Base-by-base conservation (phyloP, 2,797 vertebrate genomes). In the Arnoldichthys spilopterus region DNA sequence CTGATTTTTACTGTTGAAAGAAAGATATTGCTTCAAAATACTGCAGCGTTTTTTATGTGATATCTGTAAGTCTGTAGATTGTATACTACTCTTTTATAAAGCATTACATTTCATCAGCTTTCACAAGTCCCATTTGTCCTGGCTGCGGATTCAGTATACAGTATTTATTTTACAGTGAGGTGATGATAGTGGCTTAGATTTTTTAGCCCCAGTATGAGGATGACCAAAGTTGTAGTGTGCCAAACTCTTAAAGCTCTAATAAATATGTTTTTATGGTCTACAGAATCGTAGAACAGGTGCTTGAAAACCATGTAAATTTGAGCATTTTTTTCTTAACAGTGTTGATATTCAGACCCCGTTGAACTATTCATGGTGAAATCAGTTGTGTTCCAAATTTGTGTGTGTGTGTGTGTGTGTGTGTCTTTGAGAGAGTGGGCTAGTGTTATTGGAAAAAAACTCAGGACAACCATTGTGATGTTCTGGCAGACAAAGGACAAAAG, bases 401-500 rank as follows among this genome's bases (percentile, higher is more conserved):
- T 37, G 1, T 37, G 37, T 5, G 37, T 37, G 37, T 84, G 81
- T 86, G 85, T 69, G 40, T 74, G 83, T 80, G 87, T 90, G 80
- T 79, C 53, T 66, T 66, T 74, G 43, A n/a, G 20, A 66, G 66
- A 74, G 76, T 74, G 78, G 66, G 54, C 63, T 71, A 62, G 56
- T 80, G 73, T 80, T 80, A 71, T 80, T 64, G 51, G 15, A 76
- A 76, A 81, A n/a, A 74, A 67, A 59, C 68, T 81, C 53, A 71
- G 78, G 81, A 85, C 81, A 85, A 61, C 84, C 70, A 85, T 85
- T 85, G 84, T 85, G 69, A 69, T 79, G 72, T 81, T 76, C 78
- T 68, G 53, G 47, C 54, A 79, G 67, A 85, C 84, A 85, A 81
- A 81, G 81, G 58, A 85, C 84, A 85, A 85, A 85, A 85, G 84